Base-by-base conservation (phyloP, 2,113 vertebrate genomes). In the Alligator sinensis region DNA sequence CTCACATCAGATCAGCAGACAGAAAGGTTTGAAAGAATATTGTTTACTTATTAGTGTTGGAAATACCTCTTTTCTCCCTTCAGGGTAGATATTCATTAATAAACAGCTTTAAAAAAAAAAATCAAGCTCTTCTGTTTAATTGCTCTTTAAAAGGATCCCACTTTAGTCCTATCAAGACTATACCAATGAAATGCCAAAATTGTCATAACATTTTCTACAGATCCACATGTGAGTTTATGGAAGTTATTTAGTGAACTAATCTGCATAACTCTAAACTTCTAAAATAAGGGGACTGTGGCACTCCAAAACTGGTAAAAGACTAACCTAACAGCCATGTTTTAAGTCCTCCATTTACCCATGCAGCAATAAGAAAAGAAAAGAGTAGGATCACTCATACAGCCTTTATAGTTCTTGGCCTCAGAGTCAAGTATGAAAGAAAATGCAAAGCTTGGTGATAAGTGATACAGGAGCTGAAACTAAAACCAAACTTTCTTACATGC, bases 191-290 rank as follows among this genome's bases (percentile, higher is more conserved):
- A 4, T 19, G 74, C 55, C 58, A 81, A 55, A 28, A 62, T 9
- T 30, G 15, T 15, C n/a, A 15, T 15, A 24, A 74, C 24, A 3
- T 18, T 75, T 62, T 84, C n/a, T 58, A 70, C 38, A 38, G 47
- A 81, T 80, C 77, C 15, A 63, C 16, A 47, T 15, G 63, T 8
- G 9, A 58, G 79, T 58, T 82, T 3, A 72, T 47, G 21, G 0
- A 92, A 89, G 83, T 84, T 80, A 30, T 38, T 92, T 77, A 75
- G 91, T 79, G 55, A 92, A 22, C 38, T 78, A 12, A 74, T 2
- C 0, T 0, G 30, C 75, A 58, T 38, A 18, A 5, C 4, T 74
- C 0, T 22, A 74, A 1, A 30, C 58, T 34, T 2, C 17, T 24
- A 58, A 57, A 64, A 74, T 4, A 63, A 16, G 12, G 59, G 85